Evolutionary conservation across 2,888 invertebrate species (phyloP), one percentile per base, ranked within the genome.

Genomic region (Standfussiana lucernea): DNA sequence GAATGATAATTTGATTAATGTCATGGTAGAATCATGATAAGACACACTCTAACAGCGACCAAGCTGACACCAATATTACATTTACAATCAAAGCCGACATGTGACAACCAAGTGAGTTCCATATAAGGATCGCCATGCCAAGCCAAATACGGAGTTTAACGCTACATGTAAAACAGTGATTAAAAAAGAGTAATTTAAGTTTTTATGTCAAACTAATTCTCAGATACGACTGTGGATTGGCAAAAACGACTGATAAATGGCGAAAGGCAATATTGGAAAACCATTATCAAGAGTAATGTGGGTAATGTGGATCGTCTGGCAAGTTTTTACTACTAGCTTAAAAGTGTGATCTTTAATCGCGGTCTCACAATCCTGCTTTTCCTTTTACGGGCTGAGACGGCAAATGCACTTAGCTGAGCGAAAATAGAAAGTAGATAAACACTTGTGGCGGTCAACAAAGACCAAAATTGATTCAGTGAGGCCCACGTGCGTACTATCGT

Each of bases 251-350:
- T 62, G 69, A 50, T 75, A 62, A 83, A 75, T 50, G 62, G 71
- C 47, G 68, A 77, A 80, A 80, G 56, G 56, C 65, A 77, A 72
- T 83, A 83, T 83, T 74, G 80, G 83, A 80, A 83, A 83, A 80
- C 77, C 61, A 80, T 80, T 80, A 77, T 80, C 35, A 66, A 74
- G 11, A 47, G 65, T 68, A 70, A 72, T 59, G 70, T 74, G 35
- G 69, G 28, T 50, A 72, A 83, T 56, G 68, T 45, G 28, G 72
- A 74, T 7, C 56, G 72, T 50, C 83, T 80, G 61, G 64, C 64
- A 72, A 83, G 64, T 72, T 83, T 78, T 77, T 71, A 83, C 32
- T 47, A 50, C 53, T 68, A 47, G 65, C 65, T 59, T 42, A 74
- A 45, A 65, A 74, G 42, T 66, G 47, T 76, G 50, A 71, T 69